These are phyloP conservation scores for Apamea anceps DNA, from an alignment of 2,888 invertebrate species.

Conservation along the genomic window DNA sequence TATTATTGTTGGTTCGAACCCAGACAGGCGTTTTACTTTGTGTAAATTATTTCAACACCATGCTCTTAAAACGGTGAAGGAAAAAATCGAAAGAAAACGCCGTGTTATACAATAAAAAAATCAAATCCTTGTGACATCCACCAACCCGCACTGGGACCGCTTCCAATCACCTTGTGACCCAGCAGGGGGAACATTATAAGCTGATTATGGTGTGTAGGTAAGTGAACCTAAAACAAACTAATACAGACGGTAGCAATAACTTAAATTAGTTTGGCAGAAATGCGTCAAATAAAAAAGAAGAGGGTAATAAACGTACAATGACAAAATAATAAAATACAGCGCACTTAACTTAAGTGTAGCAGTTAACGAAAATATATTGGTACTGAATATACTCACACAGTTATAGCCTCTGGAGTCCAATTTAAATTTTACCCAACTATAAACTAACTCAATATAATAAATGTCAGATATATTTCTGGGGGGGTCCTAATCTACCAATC, in stretches of 20 bases:
- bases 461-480: slow-evolving; percentile 47
- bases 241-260: slow-evolving; percentile 4
- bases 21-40: not conserved
- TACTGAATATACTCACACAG: slow-evolving; percentile 29
- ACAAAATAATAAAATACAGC: slow-evolving; percentile 53
- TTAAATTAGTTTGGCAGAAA: slow-evolving; percentile 27
- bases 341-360: slow-evolving; percentile 38
- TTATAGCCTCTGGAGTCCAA: slow-evolving; percentile 26
- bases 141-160: not conserved
- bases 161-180: not conserved
- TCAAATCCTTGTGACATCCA: not conserved
- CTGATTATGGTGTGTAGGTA: not conserved
- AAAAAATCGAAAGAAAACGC: no score
- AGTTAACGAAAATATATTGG: slow-evolving; percentile 42
- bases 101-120: no score
- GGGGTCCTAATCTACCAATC: slow-evolving; percentile 45
- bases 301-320: slow-evolving; percentile 35
- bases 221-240: not conserved
- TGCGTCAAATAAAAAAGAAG: slow-evolving; percentile 9
- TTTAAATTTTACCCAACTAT: slow-evolving; percentile 35
- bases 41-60: not conserved
- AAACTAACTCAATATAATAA: slow-evolving; percentile 29
- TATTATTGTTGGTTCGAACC: no score
- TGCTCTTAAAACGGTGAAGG: not conserved
- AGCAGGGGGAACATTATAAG: not conserved